A percentile compares a stretch with the other conserved stretches of the same genome.
Conservation (phyloP, 2,888 invertebrate species). For the Alloscopus bannaensis region DNA sequence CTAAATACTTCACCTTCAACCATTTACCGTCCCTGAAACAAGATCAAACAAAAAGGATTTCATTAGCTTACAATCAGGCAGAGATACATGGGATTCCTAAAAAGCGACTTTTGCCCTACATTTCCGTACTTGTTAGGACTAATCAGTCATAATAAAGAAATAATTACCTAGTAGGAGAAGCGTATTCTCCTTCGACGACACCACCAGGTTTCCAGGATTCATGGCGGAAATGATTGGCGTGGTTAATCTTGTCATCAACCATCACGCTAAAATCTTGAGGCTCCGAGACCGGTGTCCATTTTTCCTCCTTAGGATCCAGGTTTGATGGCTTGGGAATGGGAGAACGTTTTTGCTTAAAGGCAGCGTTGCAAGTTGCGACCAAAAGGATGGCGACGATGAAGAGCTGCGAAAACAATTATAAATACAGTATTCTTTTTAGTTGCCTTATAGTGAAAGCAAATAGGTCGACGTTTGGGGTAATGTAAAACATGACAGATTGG, state of each 20-base stretch:
- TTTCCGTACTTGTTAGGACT: too few relatives aligned
- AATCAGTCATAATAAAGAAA: too few relatives aligned
- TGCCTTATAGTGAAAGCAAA: too few relatives aligned
- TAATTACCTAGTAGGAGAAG: constrained; percentile 54
- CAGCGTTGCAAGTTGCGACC: constrained; percentile 32
- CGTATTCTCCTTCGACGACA: constrained; percentile 64
- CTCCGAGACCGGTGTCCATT: constrained; percentile 51
- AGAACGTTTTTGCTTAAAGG: constrained; percentile 28
- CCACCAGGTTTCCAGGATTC: constrained; percentile 67
- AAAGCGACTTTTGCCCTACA: too few relatives aligned
- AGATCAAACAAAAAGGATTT: neutral
- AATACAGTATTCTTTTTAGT: too few relatives aligned
- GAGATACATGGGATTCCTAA: too few relatives aligned
- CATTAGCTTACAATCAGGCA: too few relatives aligned
- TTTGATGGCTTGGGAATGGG: constrained; percentile 3
- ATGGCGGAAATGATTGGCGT: constrained; percentile 66
- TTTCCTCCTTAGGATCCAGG: constrained; percentile 13
- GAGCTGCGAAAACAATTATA: constrained; percentile 24
- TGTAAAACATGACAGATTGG: too few relatives aligned
- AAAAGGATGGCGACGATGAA: constrained; percentile 26
- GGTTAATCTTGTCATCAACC: constrained; percentile 67
- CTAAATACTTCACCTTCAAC: constrained; percentile 61
- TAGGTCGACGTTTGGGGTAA: too few relatives aligned
- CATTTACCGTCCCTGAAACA: constrained; percentile 55
- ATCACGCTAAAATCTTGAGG: constrained; percentile 59